Percentiles rank a stretch among this genome's conserved stretches.
These are phyloP conservation scores for Pseudopipra pipra DNA, from an alignment of 2,113 vertebrate genomes.

Conservation along the genomic window DNA sequence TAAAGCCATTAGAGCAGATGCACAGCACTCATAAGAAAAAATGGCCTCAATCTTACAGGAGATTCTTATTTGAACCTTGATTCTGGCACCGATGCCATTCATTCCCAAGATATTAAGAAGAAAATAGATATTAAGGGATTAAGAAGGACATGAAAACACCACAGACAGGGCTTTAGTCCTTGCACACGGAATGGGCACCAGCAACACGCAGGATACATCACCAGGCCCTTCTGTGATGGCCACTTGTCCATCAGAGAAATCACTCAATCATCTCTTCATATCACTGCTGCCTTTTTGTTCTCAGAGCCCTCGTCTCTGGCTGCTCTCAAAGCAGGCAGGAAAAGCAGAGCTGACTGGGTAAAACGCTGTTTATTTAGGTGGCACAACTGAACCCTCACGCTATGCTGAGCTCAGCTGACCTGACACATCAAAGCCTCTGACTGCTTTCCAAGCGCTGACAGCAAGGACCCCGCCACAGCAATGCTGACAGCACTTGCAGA, in stretches of 20 bases:
- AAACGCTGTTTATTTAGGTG: not conserved
- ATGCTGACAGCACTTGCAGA: not conserved
- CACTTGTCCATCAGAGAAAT: not conserved
- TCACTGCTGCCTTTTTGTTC: conserved; percentile 9
- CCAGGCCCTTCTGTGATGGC: not conserved
- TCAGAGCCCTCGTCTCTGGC: not conserved
- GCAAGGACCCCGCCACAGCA: not conserved
- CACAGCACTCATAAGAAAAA: not conserved
- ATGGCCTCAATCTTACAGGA: not conserved
- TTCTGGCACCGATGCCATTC: not conserved
- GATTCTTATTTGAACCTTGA: not conserved
- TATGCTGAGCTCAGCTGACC: conserved; percentile 24
- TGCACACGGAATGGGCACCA: not conserved
- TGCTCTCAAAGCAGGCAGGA: not conserved
- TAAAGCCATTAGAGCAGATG: not conserved
- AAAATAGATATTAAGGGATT: not conserved
- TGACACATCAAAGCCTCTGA: conserved; percentile 25
- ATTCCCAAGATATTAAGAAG: not conserved
- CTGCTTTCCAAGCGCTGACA: not conserved
- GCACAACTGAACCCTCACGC: not conserved
- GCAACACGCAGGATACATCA: not conserved
- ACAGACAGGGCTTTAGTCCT: not conserved
- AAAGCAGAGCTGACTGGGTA: not conserved
- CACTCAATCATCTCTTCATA: not conserved
- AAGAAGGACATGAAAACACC: not conserved